Percentiles rank a stretch among this genome's conserved stretches.
phyloP scores from a whole-genome alignment of 1,140 invertebrate genomes.

The Brachionus rotundiformis region DNA sequence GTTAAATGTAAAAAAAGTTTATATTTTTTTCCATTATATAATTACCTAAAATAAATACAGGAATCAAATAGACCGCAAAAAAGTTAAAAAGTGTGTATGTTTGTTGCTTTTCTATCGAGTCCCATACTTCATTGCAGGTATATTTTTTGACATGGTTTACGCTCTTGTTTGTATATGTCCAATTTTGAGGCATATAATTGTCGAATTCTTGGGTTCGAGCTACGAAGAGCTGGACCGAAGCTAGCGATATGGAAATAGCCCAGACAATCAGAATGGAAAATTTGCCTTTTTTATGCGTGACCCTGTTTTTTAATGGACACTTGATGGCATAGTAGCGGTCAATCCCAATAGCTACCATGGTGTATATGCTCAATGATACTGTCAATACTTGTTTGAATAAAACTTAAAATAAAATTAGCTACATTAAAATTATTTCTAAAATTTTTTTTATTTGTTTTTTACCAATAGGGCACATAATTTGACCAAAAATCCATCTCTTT shows the following conservation, averaged over 20 bases:
- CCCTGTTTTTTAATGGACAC: constrained; percentile 43
- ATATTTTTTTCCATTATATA: too few relatives aligned
- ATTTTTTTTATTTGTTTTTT: neutral
- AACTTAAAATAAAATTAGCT: too few relatives aligned
- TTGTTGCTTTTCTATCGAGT: constrained; percentile 10
- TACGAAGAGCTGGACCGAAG: constrained; percentile 44
- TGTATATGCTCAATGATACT: constrained; percentile 49
- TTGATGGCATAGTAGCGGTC: constrained; percentile 43
- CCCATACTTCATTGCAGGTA: constrained; percentile 39
- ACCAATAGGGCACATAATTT: constrained; percentile 49
- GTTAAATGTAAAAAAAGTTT: too few relatives aligned
- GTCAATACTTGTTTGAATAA: constrained; percentile 49
- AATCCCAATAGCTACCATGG: constrained; percentile 50
- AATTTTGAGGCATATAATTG: neutral
- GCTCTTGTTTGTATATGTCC: neutral
- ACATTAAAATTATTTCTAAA: neutral
- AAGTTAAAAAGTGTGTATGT: constrained; percentile 50
- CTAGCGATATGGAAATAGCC: constrained; percentile 37
- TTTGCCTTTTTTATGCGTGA: constrained; percentile 35
- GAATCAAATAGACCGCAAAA: constrained; percentile 50
- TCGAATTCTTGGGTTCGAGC: constrained; percentile 17
- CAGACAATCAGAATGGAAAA: constrained; percentile 38
- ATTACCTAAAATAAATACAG: constrained; percentile 44
- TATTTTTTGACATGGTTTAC: constrained; percentile 26
- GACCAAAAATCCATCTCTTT: constrained; percentile 50